These are phyloP conservation scores for Margaritifera margaritifera DNA, from an alignment of 2,888 invertebrate species.

Conservation along the genomic window DNA sequence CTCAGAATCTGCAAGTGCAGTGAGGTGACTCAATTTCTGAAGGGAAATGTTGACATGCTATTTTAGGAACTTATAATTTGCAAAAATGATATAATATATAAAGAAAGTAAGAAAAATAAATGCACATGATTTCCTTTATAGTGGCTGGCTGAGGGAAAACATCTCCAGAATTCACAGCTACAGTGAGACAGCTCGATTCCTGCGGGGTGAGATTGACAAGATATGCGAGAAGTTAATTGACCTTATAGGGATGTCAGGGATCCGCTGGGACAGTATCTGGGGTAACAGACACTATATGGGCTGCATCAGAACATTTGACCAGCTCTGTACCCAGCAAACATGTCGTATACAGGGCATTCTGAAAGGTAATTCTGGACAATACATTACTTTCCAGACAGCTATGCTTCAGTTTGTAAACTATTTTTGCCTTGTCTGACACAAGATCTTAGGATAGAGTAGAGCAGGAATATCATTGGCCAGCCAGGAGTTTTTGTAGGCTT, in stretches of 20 bases:
- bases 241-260: slow-evolving; percentile 77
- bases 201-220: slow-evolving; percentile 83
- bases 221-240: slow-evolving; percentile 79
- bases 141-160: slow-evolving; percentile 83
- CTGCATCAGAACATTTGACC: slow-evolving; percentile 88
- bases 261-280: slow-evolving; percentile 75
- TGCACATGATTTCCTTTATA: slow-evolving; percentile 24
- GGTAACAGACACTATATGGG: slow-evolving; percentile 86
- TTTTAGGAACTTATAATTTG: too few relatives aligned
- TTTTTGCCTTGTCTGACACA: too few relatives aligned
- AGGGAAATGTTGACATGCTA: too few relatives aligned
- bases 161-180: slow-evolving; percentile 80
- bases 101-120: too few relatives aligned
- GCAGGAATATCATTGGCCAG: too few relatives aligned
- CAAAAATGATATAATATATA: too few relatives aligned
- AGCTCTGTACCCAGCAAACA: slow-evolving; percentile 84
- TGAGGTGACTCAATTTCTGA: too few relatives aligned
- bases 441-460: too few relatives aligned
- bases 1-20: too few relatives aligned
- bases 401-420: neutral
- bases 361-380: slow-evolving; percentile 51
- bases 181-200: slow-evolving; percentile 79
- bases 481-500: too few relatives aligned
- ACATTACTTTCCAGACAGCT: neutral
- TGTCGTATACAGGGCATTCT: slow-evolving; percentile 80